These are phyloP conservation scores for Helicoverpa assulta DNA, from an alignment of 2,888 invertebrate genomes.

Conservation along the genomic window DNA sequence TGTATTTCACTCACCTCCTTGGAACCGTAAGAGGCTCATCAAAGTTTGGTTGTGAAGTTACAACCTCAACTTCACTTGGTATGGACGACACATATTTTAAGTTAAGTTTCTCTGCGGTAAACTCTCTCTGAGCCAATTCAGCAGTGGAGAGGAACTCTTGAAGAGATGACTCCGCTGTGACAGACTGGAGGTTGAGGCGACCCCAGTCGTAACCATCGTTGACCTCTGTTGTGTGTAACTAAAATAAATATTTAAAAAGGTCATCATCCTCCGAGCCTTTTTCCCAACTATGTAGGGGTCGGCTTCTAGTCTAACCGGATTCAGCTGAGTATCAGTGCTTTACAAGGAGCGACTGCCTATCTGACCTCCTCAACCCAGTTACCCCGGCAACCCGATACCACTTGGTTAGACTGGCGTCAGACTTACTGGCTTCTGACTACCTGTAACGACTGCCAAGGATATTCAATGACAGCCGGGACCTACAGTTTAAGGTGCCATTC, in stretches of 20 bases:
- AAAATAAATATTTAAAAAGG: constrained; percentile 63
- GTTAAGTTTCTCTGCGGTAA: constrained; percentile 97
- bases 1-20: constrained; percentile 89
- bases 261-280: no score
- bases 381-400: no score
- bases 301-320: no score
- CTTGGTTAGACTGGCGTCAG: no score
- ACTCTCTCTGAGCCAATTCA: constrained; percentile 98
- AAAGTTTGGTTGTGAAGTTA: constrained; percentile 84
- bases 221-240: constrained; percentile 96
- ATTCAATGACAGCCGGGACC: no score
- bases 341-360: no score
- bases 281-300: no score
- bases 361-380: no score
- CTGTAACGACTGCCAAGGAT: no score
- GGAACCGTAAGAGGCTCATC: constrained; percentile 92
- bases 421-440: no score
- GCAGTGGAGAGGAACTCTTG: constrained; percentile 99
- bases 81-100: constrained; percentile 89
- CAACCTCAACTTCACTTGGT: constrained; percentile 80
- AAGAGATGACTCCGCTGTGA: constrained; percentile 98
- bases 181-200: constrained; percentile 96
- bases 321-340: no score
- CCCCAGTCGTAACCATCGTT: constrained; percentile 98
- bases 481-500: no score